Conservation (phyloP, 37 sponge, comb jelly and placozoan genomes). For the Lycopodina hypogea region DNA sequence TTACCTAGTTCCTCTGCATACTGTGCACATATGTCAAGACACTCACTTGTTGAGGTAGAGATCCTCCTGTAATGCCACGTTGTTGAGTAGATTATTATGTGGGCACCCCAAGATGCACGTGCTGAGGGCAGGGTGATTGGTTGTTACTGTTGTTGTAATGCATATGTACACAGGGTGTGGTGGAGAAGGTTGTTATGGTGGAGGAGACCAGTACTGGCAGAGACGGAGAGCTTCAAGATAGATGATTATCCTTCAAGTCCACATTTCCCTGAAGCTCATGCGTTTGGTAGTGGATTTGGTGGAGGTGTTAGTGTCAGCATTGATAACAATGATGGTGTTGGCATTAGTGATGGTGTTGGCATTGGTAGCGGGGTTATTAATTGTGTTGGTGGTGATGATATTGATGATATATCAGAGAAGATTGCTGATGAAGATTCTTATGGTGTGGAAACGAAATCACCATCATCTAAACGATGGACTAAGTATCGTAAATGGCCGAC, state of each 20-base stretch:
- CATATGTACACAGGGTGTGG: not conserved
- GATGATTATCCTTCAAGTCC: slow-evolving; percentile 16
- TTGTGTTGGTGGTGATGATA: not conserved
- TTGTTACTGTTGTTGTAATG: too few species aligned
- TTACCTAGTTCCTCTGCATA: too few species aligned
- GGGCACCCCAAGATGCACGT: too few species aligned
- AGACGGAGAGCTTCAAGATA: not conserved
- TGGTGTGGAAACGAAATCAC: not conserved
- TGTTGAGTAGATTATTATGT: too few species aligned
- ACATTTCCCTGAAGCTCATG: not conserved
- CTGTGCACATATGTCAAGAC: too few species aligned
- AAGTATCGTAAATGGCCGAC: slow-evolving; percentile 54
- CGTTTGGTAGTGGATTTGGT: not conserved
- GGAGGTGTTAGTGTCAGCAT: not conserved
- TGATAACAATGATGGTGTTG: too few species aligned
- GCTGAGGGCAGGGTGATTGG: too few species aligned
- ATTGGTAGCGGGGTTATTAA: not conserved
- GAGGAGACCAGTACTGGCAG: not conserved
- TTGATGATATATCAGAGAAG: not conserved
- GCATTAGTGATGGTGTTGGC: too few species aligned
- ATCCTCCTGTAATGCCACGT: too few species aligned
- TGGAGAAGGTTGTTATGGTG: not conserved
- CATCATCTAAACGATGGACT: not conserved
- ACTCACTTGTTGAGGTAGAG: too few species aligned
- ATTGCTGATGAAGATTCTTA: not conserved